Conservation (phyloP, 2,113 vertebrate species). For the Chamaetylas fuelleborni region DNA sequence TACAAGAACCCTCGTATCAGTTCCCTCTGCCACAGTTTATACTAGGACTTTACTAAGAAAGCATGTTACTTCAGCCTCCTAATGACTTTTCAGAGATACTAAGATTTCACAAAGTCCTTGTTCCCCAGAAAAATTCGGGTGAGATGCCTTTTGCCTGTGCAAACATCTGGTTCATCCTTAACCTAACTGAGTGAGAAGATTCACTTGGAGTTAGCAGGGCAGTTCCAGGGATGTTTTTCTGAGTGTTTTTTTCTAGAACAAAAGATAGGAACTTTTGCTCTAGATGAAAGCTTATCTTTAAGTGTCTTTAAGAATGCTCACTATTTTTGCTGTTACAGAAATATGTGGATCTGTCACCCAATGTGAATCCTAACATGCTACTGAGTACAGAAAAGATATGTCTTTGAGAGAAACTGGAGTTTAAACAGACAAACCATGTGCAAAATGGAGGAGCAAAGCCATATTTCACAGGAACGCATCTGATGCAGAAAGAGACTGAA, state of each 20-base stretch:
- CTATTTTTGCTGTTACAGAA: not conserved
- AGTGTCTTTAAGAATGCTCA: not conserved
- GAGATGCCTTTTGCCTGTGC: not conserved
- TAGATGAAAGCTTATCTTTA: not conserved
- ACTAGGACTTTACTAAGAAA: not conserved
- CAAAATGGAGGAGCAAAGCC: not conserved
- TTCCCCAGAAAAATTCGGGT: not conserved
- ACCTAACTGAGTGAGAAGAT: not conserved
- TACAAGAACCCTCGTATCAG: not conserved
- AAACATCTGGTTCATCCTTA: not conserved
- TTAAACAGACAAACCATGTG: not conserved
- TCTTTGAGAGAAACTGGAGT: not conserved
- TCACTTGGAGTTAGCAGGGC: not conserved
- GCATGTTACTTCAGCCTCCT: not conserved
- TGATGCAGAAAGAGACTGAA: not conserved
- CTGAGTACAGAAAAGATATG: rapidly evolving
- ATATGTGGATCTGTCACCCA: not conserved
- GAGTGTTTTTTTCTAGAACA: not conserved
- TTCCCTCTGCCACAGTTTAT: conserved; percentile 12
- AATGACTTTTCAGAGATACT: not conserved
- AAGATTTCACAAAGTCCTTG: not conserved
- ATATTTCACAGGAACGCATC: not conserved
- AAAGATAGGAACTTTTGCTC: not conserved
- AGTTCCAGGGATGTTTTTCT: not conserved
- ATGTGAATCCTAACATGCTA: not conserved